Evolutionary conservation across 2,888 invertebrate species (phyloP).

Genomic region (Tyria jacobaeae): DNA sequence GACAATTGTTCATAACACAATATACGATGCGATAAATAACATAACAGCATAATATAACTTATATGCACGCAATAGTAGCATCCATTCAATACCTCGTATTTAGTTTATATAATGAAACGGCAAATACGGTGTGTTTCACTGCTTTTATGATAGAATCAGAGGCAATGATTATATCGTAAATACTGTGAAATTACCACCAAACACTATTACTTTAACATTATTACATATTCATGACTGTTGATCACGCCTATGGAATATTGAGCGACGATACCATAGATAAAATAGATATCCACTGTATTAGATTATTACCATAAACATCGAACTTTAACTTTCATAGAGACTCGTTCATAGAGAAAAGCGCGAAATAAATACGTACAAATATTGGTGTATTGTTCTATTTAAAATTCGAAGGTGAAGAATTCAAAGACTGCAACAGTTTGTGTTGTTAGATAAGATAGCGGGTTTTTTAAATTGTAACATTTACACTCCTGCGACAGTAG

Average conservation of each 20-base stretch:
- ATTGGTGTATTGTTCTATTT: constrained; percentile 4
- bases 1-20: not conserved
- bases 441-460: not conserved
- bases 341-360: not conserved
- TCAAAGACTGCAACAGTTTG: not conserved
- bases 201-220: constrained; percentile 13
- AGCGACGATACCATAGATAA: constrained; percentile 6
- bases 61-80: constrained; percentile 10
- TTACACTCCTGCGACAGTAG: too few species aligned
- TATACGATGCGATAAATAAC: constrained; percentile 8
- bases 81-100: constrained; percentile 1
- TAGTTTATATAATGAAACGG: constrained; percentile 9
- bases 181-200: constrained; percentile 10
- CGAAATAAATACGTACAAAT: not conserved
- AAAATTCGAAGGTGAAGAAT: constrained; percentile 14
- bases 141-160: not conserved
- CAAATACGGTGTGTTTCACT: not conserved
- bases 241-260: not conserved
- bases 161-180: constrained; percentile 5
- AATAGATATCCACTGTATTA: not conserved
- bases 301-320: not conserved
- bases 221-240: constrained; percentile 18
- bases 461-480: too few species aligned
- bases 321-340: constrained; percentile 1
- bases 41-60: constrained; percentile 3